Percentiles rank a stretch among this genome's conserved stretches.
Conservation (phyloP, 2,797 vertebrate species). For the Catamblyrhynchus diadema region DNA sequence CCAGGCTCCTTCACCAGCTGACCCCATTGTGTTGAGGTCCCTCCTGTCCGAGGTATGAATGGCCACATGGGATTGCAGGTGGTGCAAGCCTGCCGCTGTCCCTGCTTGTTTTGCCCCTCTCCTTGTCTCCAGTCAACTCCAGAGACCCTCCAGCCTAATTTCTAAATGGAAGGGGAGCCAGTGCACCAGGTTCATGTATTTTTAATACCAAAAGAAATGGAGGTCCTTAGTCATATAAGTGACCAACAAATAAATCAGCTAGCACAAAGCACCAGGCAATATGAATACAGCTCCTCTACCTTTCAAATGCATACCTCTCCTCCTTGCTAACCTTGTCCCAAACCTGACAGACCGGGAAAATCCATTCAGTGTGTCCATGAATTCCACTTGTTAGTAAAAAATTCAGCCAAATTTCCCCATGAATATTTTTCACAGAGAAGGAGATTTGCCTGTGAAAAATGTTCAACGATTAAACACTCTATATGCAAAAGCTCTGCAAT, state of each 20-base stretch:
- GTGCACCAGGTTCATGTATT: not conserved
- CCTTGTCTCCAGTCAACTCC: not conserved
- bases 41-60: rapidly evolving
- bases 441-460: not conserved
- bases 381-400: not conserved
- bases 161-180: not conserved
- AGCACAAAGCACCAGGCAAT: not conserved
- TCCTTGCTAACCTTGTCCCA: not conserved
- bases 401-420: not conserved
- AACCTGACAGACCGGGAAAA: not conserved
- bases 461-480: not conserved
- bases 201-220: not conserved
- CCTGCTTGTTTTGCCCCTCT: not conserved
- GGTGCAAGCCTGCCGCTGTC: not conserved
- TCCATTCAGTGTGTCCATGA: not conserved
- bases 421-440: not conserved
- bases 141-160: not conserved
- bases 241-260: not conserved
- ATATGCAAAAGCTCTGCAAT: not conserved
- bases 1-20: not conserved
- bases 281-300: not conserved
- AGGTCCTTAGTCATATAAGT: not conserved
- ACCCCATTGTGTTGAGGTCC: not conserved
- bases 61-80: rapidly evolving
- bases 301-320: not conserved